A percentile compares a stretch with the other conserved stretches of the same genome.
Evolutionary conservation across 2,113 vertebrate species (phyloP).

Genomic region (Campylomormyrus tamandua): DNA sequence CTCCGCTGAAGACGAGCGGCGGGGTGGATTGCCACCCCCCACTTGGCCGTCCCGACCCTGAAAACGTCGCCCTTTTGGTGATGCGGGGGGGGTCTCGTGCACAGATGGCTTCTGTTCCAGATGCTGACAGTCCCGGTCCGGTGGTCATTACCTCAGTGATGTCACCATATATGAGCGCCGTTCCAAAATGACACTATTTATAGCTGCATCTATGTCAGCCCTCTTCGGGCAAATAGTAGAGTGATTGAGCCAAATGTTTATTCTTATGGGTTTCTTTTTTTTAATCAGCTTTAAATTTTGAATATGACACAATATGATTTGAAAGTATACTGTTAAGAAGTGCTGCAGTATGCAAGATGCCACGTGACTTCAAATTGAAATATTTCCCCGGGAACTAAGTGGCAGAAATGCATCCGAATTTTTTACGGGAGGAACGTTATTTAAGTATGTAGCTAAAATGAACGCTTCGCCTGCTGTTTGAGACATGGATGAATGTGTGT

Average conservation of each 20-base stretch:
- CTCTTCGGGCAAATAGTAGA: neutral
- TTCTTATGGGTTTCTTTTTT: neutral
- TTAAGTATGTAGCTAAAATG: conserved; percentile 13
- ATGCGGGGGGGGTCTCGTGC: neutral
- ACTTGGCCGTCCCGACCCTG: neutral
- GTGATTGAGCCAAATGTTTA: neutral
- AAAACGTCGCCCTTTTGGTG: neutral
- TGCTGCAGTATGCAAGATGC: neutral
- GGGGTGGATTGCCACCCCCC: conserved; percentile 17
- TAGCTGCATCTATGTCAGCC: neutral
- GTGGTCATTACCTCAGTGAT: neutral
- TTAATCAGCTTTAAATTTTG: neutral
- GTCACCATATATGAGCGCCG: neutral
- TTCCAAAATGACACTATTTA: neutral
- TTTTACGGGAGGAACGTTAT: neutral
- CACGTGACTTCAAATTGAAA: neutral
- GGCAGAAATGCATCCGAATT: neutral
- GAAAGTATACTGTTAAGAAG: neutral
- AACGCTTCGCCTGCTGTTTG: conserved; percentile 46
- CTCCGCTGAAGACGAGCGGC: conserved; percentile 55
- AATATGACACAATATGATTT: neutral
- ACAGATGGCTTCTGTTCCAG: neutral
- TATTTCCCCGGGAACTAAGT: neutral
- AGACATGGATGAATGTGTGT: conserved; percentile 60
- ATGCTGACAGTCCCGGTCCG: neutral